Percentiles rank a stretch among this genome's conserved stretches.
phyloP scores from a whole-genome alignment of 2,113 vertebrate species.

The Anarhynchus alexandrinus region DNA sequence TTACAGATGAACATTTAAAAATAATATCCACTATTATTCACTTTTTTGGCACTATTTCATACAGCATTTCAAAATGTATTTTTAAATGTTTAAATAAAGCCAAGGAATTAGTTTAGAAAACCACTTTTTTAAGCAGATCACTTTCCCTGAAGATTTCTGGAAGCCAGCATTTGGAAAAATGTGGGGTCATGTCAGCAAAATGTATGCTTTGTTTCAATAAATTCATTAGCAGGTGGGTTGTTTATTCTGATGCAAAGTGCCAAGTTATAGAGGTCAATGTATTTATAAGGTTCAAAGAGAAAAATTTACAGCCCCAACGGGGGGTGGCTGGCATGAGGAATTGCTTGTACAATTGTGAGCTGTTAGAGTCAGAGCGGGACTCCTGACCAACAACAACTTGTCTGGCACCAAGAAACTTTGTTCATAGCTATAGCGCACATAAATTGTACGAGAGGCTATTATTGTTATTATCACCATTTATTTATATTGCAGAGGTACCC shows the following conservation, averaged over 20 bases:
- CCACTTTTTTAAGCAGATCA: neutral
- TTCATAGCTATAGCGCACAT: neutral
- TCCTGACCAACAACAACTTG: conserved; percentile 3
- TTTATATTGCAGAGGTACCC: neutral
- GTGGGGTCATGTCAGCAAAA: neutral
- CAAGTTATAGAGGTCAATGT: conserved; percentile 37
- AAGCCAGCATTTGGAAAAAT: neutral
- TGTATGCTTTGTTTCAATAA: conserved; percentile 36
- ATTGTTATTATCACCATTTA: neutral
- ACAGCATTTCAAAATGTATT: conserved; percentile 41
- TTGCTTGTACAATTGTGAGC: neutral
- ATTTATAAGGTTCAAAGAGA: conserved; percentile 52
- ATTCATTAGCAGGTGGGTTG: conserved; percentile 47
- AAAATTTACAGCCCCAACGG: conserved; percentile 28
- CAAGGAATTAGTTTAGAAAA: conserved; percentile 5
- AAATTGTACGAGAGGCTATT: neutral
- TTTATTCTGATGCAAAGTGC: conserved; percentile 43
- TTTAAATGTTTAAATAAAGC: conserved; percentile 41
- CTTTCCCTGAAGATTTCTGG: neutral
- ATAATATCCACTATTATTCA: conserved; percentile 59
- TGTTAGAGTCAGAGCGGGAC: neutral
- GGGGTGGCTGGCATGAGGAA: neutral
- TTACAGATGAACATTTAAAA: conserved; percentile 49
- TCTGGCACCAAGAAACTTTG: conserved; percentile 21
- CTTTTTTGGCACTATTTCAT: conserved; percentile 52